Evolutionary conservation across 2,797 vertebrate species (phyloP).

Genomic region (Oryzias sinensis): DNA sequence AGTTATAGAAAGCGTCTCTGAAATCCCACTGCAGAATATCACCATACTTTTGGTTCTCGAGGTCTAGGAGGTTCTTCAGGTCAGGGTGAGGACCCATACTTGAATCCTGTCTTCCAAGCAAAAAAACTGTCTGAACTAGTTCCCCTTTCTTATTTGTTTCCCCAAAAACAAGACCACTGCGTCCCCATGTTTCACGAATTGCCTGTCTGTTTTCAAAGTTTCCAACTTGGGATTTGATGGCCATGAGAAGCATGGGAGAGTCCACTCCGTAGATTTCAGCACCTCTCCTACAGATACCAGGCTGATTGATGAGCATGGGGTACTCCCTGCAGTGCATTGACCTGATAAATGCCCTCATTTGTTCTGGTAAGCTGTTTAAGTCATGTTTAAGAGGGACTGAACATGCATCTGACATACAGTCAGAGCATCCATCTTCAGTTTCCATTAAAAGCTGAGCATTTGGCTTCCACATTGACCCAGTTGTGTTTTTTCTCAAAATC

Average conservation of each 20-base stretch:
- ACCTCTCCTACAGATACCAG: conserved; percentile 57
- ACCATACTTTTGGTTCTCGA: conserved; percentile 62
- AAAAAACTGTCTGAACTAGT: conserved; percentile 73
- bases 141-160: conserved; percentile 30
- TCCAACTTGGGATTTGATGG: conserved; percentile 79
- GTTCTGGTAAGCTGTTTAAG: conserved; percentile 66
- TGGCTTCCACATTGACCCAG: conserved; percentile 10
- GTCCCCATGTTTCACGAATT: conserved; percentile 82
- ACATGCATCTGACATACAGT: conserved; percentile 52
- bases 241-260: conserved; percentile 73
- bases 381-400: conserved; percentile 44
- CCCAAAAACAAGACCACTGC: conserved; percentile 62
- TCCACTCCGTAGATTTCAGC: conserved; percentile 19
- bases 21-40: conserved; percentile 84
- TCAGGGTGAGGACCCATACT: conserved; percentile 68
- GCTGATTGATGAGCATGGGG: conserved; percentile 72
- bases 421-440: conserved; percentile 37
- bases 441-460: conserved; percentile 10
- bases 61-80: conserved; percentile 64
- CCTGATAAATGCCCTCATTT: conserved; percentile 73
- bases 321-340: conserved; percentile 81
- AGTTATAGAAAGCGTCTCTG: conserved; percentile 79
- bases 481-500: conserved; percentile 65
- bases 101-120: conserved; percentile 78
- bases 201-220: conserved; percentile 84